phyloP scores from a whole-genome alignment of 2,888 invertebrate species.

The Drosophila neonasuta region DNA sequence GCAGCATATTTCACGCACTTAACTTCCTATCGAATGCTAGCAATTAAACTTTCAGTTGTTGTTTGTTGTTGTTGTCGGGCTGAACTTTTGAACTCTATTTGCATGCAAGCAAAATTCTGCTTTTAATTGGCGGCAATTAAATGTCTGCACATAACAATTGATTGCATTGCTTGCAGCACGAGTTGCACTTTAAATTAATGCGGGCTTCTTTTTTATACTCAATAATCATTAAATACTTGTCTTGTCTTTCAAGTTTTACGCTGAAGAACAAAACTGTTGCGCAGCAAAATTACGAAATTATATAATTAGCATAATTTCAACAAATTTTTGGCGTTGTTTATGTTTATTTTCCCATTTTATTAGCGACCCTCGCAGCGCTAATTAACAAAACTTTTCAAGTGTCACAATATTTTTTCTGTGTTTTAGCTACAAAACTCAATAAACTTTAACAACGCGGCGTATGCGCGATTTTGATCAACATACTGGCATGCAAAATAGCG shows the following conservation, averaged over 20 bases:
- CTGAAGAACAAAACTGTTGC: background rate
- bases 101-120: constrained; percentile 16
- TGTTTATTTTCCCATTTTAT: background rate
- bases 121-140: constrained; percentile 60
- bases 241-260: no score
- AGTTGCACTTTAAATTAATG: constrained; percentile 9
- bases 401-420: constrained; percentile 48
- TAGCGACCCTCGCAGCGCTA: constrained; percentile 36
- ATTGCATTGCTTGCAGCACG: constrained; percentile 36
- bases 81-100: constrained; percentile 54
- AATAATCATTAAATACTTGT: background rate
- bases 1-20: constrained; percentile 37
- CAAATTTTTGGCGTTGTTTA: background rate
- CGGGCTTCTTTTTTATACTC: background rate
- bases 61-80: constrained; percentile 22
- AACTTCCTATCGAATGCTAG: constrained; percentile 34
- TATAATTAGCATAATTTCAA: constrained; percentile 9
- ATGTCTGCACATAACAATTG: constrained; percentile 27
- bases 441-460: constrained; percentile 28
- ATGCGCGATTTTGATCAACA: constrained; percentile 37
- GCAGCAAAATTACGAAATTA: background rate
- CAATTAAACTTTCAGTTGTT: constrained; percentile 3
- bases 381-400: constrained; percentile 64
- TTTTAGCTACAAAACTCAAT: constrained; percentile 14
- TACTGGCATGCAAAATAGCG: constrained; percentile 61